Evolutionary conservation across 2,888 invertebrate species (phyloP), one percentile per base, ranked within the genome.

Genomic region (Latrodectus hesperus): DNA sequence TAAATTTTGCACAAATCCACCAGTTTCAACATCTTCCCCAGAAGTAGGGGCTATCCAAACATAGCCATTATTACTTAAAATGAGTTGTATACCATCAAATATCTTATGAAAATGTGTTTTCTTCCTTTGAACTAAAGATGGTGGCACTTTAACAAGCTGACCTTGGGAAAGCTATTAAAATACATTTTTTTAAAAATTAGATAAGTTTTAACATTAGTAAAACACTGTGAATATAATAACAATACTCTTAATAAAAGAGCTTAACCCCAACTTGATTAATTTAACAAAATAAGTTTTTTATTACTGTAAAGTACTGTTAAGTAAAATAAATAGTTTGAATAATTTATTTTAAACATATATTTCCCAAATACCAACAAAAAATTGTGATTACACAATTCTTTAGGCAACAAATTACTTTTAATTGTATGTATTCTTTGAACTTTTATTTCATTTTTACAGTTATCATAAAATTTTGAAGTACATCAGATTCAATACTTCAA

Each of bases 71-170:
- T 98, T 98, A 10, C 99, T 99, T 49, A 99, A 94, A 88, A 99
- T 98, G 38, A 99, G 93, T 88, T 96, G 96, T 0, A 96, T 96
- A 0, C 99, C 99, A 92, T 96, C 96, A 0, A 96, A 95, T 81
- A 99, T 93, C 92, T 96, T 96, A 92, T 99, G 98, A 91, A 99
- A 99, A 92, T 99, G 98, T 74, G 97, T 97, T 92, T 99, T 99
- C 84, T 98, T 95, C 22, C 98, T 94, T 92, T 97, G 97, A 26
- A 99, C 95, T 53, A 99, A 93, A 3, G 97, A 96, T 0, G 99
- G 97, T 73, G 97, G 96, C 0, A 99, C 98, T 92, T 96, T 96
- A 0, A 99, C 93, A 87, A 99, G 93, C 22, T 96, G 94, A 0
- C 99, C 99, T 93, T 98, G 98, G 0, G 95, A 95, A 4, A 98